phyloP scores from a whole-genome alignment of 2,888 invertebrate species.

The Rugalucina vietnamica region DNA sequence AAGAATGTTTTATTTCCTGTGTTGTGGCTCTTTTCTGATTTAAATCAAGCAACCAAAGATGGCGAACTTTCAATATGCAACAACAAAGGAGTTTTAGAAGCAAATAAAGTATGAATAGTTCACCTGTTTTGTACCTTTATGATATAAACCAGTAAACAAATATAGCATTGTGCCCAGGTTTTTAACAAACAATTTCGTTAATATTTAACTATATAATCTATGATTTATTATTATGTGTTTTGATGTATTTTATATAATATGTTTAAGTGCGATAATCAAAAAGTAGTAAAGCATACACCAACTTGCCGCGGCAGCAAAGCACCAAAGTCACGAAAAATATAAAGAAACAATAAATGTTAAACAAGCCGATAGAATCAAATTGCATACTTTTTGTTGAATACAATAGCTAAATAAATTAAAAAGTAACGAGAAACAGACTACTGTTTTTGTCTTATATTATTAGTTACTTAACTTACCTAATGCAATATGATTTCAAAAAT shows the following conservation, averaged over 20 bases:
- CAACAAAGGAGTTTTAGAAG: not conserved
- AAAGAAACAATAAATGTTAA: not conserved
- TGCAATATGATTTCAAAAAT: too few relatives aligned
- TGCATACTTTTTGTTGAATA: too few relatives aligned
- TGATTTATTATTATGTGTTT: not conserved
- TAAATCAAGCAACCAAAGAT: not conserved
- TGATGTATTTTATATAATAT: not conserved
- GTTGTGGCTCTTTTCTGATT: too few relatives aligned
- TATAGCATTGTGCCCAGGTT: not conserved
- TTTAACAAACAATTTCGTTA: slow-evolving; percentile 4
- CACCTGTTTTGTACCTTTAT: not conserved
- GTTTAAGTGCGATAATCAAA: not conserved
- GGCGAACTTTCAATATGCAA: not conserved
- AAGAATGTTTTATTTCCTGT: too few relatives aligned
- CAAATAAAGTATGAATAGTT: not conserved
- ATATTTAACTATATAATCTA: not conserved
- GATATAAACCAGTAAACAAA: not conserved
- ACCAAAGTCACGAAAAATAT: not conserved
- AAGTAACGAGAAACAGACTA: too few relatives aligned
- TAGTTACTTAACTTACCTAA: too few relatives aligned
- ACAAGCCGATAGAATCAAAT: too few relatives aligned
- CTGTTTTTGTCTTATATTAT: too few relatives aligned
- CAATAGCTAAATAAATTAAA: too few relatives aligned
- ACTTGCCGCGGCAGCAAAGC: not conserved
- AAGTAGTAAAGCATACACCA: not conserved